A percentile compares a stretch with the other conserved stretches of the same genome.
These are phyloP conservation scores for Heterodera filipjevi DNA, from an alignment of 2,888 invertebrate species.

Conservation along the genomic window DNA sequence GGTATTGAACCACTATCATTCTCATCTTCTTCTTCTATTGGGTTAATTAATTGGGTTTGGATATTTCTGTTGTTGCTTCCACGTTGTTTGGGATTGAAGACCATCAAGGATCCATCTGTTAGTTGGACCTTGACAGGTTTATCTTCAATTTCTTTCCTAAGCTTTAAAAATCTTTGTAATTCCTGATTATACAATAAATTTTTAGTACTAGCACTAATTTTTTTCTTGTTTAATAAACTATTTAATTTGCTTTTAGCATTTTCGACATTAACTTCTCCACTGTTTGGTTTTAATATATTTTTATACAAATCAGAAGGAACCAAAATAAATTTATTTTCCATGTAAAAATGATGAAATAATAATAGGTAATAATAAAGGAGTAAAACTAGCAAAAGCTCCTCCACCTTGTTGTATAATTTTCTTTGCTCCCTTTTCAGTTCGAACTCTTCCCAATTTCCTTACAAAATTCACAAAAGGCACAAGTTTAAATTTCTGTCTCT, in stretches of 20 bases:
- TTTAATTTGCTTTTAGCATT: neutral
- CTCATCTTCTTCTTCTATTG: neutral
- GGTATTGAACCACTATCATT: neutral
- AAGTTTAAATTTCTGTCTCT: no score
- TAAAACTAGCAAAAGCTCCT: slow-evolving; percentile 19
- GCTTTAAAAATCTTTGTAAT: neutral
- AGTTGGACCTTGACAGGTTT: neutral
- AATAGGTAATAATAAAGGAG: neutral
- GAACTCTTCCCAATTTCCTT: no score
- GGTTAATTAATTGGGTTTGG: neutral
- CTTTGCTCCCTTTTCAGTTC: no score
- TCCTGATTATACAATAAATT: neutral
- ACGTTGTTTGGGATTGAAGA: neutral
- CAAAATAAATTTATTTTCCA: slow-evolving; percentile 17
- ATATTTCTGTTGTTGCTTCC: neutral
- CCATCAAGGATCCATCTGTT: neutral
- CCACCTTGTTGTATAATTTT: no score
- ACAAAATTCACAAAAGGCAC: no score
- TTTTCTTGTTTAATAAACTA: neutral
- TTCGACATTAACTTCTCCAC: neutral
- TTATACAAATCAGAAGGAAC: slow-evolving; percentile 29
- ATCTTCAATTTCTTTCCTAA: neutral
- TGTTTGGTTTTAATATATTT: neutral
- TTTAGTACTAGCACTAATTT: neutral
- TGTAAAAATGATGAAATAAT: neutral